A percentile compares a stretch with the other conserved stretches of the same genome.
Evolutionary conservation across 2,888 invertebrate genomes (phyloP).

Genomic region (Pardosa pseudoannulata): DNA sequence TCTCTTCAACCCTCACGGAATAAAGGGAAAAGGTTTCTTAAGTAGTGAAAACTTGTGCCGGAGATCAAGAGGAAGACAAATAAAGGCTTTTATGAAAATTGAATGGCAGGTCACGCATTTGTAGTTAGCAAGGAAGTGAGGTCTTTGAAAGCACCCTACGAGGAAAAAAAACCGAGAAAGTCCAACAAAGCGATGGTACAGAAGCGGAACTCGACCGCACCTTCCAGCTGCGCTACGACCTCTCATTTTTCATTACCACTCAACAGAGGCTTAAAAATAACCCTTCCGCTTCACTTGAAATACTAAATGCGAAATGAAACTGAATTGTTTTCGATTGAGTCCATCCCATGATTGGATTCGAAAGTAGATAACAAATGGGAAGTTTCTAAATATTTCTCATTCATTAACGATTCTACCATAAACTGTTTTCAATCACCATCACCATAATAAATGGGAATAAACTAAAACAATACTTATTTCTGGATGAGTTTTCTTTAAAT

Average conservation of each 20-base stretch:
- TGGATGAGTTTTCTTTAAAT: too few relatives aligned
- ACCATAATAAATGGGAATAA: too few relatives aligned
- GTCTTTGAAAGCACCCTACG: conserved; percentile 1
- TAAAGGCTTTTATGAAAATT: not conserved
- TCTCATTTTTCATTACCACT: not conserved
- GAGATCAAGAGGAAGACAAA: not conserved
- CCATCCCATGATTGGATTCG: too few relatives aligned
- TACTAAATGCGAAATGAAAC: too few relatives aligned
- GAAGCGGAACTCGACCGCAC: conserved; percentile 61
- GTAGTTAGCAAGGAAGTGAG: conserved; percentile 38
- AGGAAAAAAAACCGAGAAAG: conserved; percentile 20
- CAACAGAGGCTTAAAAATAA: not conserved
- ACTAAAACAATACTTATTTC: too few relatives aligned
- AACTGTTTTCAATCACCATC: too few relatives aligned
- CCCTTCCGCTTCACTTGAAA: too few relatives aligned
- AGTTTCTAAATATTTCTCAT: too few relatives aligned
- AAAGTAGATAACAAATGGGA: too few relatives aligned
- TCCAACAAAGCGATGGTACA: conserved; percentile 43
- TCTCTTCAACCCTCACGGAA: not conserved
- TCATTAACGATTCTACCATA: too few relatives aligned
- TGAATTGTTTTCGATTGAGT: too few relatives aligned
- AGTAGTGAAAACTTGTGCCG: conserved; percentile 19
- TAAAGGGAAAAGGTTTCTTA: conserved; percentile 9
- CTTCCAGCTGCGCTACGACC: conserved; percentile 20
- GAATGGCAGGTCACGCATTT: conserved; percentile 31